phyloP scores from a whole-genome alignment of 2,888 invertebrate genomes.

The Lasioglossum villosulum region DNA sequence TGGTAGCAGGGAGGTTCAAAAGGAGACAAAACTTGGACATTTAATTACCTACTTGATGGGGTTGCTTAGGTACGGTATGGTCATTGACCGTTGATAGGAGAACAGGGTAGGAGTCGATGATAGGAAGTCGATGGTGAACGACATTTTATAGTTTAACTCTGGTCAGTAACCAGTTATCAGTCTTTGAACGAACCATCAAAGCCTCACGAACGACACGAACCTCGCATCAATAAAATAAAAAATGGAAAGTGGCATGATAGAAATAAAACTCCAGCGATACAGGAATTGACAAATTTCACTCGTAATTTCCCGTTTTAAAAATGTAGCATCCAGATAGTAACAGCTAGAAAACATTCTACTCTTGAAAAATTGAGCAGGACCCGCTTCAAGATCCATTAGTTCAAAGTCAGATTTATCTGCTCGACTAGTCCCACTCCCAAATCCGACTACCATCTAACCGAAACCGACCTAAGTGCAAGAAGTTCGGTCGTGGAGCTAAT shows the following conservation, averaged over 20 bases:
- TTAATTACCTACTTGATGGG: neutral
- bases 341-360: neutral
- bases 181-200: too few species aligned
- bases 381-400: neutral
- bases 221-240: neutral
- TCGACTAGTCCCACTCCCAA: neutral
- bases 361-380: neutral
- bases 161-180: neutral
- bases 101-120: too few species aligned
- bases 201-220: too few species aligned
- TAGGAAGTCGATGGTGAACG: neutral
- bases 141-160: neutral
- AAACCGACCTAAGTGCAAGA: neutral
- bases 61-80: neutral
- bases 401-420: neutral
- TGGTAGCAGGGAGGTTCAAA: neutral
- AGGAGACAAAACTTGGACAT: neutral
- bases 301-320: neutral
- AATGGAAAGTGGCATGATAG: neutral
- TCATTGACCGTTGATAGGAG: neutral
- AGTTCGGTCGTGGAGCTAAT: slow-evolving; percentile 8
- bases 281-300: neutral
- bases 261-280: neutral
- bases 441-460: neutral
- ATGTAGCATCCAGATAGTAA: neutral